Evolutionary conservation across 2,888 invertebrate genomes (phyloP).

Genomic region (Octonoba sinensis): DNA sequence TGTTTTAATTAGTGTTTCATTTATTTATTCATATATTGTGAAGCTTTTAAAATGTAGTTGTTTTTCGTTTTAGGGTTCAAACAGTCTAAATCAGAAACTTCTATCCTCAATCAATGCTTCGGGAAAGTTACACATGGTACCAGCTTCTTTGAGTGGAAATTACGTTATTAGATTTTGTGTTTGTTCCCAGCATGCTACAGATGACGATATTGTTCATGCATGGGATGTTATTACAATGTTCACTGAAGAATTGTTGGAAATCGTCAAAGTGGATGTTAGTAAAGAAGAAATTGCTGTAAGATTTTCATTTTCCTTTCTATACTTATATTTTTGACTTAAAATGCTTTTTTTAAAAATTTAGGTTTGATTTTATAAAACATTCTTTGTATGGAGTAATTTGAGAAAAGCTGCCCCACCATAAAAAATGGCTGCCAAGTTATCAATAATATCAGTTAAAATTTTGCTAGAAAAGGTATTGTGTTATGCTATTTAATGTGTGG

Average conservation of each 20-base stretch:
- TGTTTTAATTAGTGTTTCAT: too few species aligned
- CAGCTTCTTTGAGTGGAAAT: slow-evolving; percentile 88
- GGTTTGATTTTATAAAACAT: neutral
- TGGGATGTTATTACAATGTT: slow-evolving; percentile 72
- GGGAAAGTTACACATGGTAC: slow-evolving; percentile 96
- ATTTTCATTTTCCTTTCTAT: neutral
- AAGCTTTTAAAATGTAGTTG: too few species aligned
- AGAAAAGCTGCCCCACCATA: too few species aligned
- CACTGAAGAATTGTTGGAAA: slow-evolving; percentile 77
- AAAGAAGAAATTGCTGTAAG: slow-evolving; percentile 57
- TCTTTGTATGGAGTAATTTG: neutral
- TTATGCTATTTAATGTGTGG: too few species aligned
- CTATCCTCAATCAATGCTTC: slow-evolving; percentile 93
- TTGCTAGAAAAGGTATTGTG: too few species aligned
- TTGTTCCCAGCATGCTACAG: slow-evolving; percentile 88
- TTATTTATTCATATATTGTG: too few species aligned
- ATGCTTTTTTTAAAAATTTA: neutral
- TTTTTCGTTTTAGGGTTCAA: slow-evolving; percentile 70
- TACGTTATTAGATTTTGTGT: slow-evolving; percentile 96
- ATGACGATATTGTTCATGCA: slow-evolving; percentile 78
- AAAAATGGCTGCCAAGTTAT: too few species aligned
- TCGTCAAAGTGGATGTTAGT: slow-evolving; percentile 67
- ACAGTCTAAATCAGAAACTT: slow-evolving; percentile 88
- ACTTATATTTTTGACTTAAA: too few species aligned
- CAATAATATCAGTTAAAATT: too few species aligned